Base-by-base conservation (phyloP, 2,888 invertebrate genomes). In the Agrotis ipsilon region DNA sequence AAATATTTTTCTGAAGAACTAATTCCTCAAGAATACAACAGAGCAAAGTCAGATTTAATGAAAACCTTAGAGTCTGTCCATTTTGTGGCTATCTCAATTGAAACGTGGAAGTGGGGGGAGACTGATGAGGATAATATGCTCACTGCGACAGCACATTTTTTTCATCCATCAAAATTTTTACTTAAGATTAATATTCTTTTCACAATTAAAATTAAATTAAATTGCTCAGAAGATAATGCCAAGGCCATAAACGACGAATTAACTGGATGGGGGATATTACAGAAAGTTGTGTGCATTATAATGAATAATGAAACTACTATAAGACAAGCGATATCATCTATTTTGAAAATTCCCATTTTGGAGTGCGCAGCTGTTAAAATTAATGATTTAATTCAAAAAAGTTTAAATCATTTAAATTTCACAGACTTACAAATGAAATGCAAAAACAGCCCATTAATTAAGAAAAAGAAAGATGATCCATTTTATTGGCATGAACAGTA, bases 151-250 rank as follows among this genome's bases (percentile, higher is more conserved):
- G 32, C 7, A n/a, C 62, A 66, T 66, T 66, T 48, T 62, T 21
- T 66, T 62, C 11, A 61, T n/a, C 18, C n/a, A 14, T 21, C 48
- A 11, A 32, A 62, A 48, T 9, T 48, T 11, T 9, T 24, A 48
- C 21, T 32, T 32, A 62, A 61, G 21, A 62, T n/a, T 46, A 62
- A 61, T 14, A 62, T 21, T n/a, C 48, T 66, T n/a, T 66, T 66
- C 6, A 66, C 65, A 14, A 48, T n/a, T 21, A 19, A 60, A 5
- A 3, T 43, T 14, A 24, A 54, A n/a, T 7, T 14, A n/a, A 54
- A n/a, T 7, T 14, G 46, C 9, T 9, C 21, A 14, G 19, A 9
- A 21, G 14, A 48, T 7, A 2, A 7, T 14, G 21, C 14, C 5
- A 48, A 3, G 18, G 61, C 18, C 1, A 48, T 66, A 11, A 1